These are phyloP conservation scores for Drosophila funebris DNA, from an alignment of 1,140 invertebrate genomes.

Conservation along the genomic window DNA sequence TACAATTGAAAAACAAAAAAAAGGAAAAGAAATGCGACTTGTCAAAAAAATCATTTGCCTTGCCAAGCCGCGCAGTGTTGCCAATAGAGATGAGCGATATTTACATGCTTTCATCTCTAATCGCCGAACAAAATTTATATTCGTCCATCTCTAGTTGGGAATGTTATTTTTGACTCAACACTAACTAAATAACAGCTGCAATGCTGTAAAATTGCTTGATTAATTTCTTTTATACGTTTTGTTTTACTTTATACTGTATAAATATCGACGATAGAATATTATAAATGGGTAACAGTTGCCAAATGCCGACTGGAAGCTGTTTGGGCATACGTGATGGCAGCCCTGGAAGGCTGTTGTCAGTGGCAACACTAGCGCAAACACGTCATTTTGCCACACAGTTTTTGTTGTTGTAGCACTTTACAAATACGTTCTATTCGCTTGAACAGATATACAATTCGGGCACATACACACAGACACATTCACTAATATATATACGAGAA, in stretches of 20 bases:
- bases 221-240: background rate
- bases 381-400: conserved; percentile 54
- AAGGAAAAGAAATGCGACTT: conserved; percentile 30
- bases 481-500: conserved; percentile 3
- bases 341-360: conserved; percentile 46
- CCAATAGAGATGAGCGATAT: conserved; percentile 44
- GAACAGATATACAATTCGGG: conserved; percentile 31
- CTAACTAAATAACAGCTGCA: background rate
- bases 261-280: background rate
- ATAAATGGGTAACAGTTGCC: background rate
- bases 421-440: conserved; percentile 46
- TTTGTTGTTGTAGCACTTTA: conserved; percentile 53
- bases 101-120: conserved; percentile 34
- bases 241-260: background rate
- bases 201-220: background rate
- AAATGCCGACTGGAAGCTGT: conserved; percentile 9
- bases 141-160: conserved; percentile 23
- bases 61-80: conserved; percentile 44
- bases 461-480: conserved; percentile 10
- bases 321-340: conserved; percentile 38
- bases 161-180: conserved; percentile 37
- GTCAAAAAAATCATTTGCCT: conserved; percentile 46
- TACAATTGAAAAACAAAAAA: conserved; percentile 18
- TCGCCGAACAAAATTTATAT: conserved; percentile 17
- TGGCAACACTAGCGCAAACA: conserved; percentile 57